Conservation (phyloP, 1,140 invertebrate genomes). For the Panulirus ornatus region DNA sequence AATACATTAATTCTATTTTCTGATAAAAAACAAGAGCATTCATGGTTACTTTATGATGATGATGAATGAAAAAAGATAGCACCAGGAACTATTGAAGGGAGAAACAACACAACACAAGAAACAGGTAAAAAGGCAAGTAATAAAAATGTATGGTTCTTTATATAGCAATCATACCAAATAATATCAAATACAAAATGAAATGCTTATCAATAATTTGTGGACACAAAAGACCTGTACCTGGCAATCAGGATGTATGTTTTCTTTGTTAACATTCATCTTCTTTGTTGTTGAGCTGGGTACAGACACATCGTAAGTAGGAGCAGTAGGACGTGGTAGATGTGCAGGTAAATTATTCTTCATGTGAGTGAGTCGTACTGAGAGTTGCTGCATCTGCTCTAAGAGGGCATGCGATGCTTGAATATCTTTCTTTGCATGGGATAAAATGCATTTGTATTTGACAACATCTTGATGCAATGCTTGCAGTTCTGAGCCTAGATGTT, state of each 20-base stretch:
- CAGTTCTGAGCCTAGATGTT: conserved; percentile 3
- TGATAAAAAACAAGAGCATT: too few relatives aligned
- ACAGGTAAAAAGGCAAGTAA: too few relatives aligned
- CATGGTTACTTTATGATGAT: too few relatives aligned
- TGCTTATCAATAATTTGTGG: too few relatives aligned
- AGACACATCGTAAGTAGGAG: background rate
- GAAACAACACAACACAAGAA: too few relatives aligned
- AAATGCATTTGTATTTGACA: background rate
- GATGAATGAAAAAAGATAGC: too few relatives aligned
- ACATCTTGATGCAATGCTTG: conserved; percentile 10
- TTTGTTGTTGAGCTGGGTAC: background rate
- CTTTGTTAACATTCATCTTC: background rate
- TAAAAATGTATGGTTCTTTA: too few relatives aligned
- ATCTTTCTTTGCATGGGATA: background rate
- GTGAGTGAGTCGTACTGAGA: conserved; percentile 22
- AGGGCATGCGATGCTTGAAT: background rate
- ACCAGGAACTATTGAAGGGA: too few relatives aligned
- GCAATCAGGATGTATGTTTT: background rate
- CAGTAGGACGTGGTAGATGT: background rate
- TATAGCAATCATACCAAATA: too few relatives aligned
- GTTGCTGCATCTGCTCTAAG: conserved; percentile 32
- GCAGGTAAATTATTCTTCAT: conserved; percentile 51
- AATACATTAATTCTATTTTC: background rate
- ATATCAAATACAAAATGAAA: too few relatives aligned
- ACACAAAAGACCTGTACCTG: conserved; percentile 26